Conservation (phyloP, 1,140 invertebrate species). For the Scaptomyza graminum region DNA sequence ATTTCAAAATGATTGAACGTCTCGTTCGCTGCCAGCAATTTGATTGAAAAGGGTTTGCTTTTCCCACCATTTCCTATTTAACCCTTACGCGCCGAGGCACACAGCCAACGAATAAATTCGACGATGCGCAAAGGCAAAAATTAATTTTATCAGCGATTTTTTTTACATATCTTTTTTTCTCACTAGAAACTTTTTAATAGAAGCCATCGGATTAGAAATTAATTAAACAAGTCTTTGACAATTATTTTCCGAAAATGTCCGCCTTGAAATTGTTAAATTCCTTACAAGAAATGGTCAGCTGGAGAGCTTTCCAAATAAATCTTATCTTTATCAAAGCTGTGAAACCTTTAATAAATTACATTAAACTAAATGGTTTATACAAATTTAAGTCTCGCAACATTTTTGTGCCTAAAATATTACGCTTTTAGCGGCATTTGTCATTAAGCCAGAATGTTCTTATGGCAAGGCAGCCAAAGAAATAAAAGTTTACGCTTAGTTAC, state of each 20-base stretch:
- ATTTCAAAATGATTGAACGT: constrained; percentile 57
- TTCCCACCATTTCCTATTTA: constrained; percentile 1
- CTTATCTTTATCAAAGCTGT: background rate
- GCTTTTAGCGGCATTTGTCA: too few relatives aligned
- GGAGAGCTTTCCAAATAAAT: background rate
- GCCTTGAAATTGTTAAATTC: background rate
- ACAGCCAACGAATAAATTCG: constrained; percentile 69
- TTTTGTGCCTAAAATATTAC: too few relatives aligned
- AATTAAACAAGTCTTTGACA: constrained; percentile 59
- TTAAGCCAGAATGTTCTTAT: too few relatives aligned
- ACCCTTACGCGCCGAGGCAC: background rate
- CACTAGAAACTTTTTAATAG: background rate
- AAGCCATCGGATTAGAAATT: constrained; percentile 53
- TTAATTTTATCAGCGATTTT: constrained; percentile 53
- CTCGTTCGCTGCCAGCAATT: constrained; percentile 56
- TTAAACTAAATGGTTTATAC: too few relatives aligned
- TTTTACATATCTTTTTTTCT: constrained; percentile 1
- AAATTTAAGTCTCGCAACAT: too few relatives aligned
- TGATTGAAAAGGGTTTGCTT: constrained; percentile 75
- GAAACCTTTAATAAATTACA: too few relatives aligned
- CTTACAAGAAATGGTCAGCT: background rate
- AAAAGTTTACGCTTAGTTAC: too few relatives aligned
- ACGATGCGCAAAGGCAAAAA: constrained; percentile 53
- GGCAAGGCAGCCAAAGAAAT: too few relatives aligned
- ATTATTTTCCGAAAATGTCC: background rate